Conservation (phyloP, 2,113 vertebrate genomes). For the Xenotilapia longispinis region DNA sequence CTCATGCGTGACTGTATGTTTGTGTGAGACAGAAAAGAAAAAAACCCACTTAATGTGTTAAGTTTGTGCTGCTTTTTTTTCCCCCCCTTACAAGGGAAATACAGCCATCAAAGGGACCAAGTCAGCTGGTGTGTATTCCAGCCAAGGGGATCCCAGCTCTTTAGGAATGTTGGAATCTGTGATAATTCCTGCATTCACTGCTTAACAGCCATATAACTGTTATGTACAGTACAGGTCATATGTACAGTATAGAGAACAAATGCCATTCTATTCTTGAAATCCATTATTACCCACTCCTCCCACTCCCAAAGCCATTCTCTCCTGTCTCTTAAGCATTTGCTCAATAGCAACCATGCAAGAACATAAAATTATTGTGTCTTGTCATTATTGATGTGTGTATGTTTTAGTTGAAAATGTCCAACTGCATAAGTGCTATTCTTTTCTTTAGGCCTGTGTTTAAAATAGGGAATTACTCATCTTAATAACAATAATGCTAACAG, state of each 20-base stretch:
- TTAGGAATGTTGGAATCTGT: slow-evolving; percentile 51
- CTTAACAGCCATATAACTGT: slow-evolving; percentile 60
- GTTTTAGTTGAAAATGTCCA: not conserved
- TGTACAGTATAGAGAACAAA: slow-evolving; percentile 57
- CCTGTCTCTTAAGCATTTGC: slow-evolving; percentile 78
- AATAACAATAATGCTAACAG: not conserved
- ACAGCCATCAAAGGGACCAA: slow-evolving; percentile 70
- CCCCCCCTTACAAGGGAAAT: slow-evolving; percentile 26
- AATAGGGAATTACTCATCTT: not conserved
- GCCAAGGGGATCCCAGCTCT: slow-evolving; percentile 61
- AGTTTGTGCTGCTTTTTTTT: slow-evolving; percentile 61
- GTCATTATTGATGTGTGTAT: slow-evolving; percentile 50
- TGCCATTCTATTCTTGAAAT: slow-evolving; percentile 63
- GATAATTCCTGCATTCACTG: slow-evolving; percentile 53
- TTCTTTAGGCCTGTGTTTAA: not conserved
- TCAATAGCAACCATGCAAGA: slow-evolving; percentile 70
- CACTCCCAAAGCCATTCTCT: slow-evolving; percentile 21
- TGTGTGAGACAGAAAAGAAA: slow-evolving; percentile 25
- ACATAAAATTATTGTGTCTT: slow-evolving; percentile 70
- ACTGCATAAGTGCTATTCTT: not conserved
- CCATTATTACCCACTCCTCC: slow-evolving; percentile 36
- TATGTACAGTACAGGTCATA: slow-evolving; percentile 49
- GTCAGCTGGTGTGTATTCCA: slow-evolving; percentile 62
- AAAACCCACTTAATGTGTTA: slow-evolving; percentile 58
- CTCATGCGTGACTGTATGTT: slow-evolving; percentile 11